Conservation (phyloP, 2,113 vertebrate genomes). For the Clarias batrachus region DNA sequence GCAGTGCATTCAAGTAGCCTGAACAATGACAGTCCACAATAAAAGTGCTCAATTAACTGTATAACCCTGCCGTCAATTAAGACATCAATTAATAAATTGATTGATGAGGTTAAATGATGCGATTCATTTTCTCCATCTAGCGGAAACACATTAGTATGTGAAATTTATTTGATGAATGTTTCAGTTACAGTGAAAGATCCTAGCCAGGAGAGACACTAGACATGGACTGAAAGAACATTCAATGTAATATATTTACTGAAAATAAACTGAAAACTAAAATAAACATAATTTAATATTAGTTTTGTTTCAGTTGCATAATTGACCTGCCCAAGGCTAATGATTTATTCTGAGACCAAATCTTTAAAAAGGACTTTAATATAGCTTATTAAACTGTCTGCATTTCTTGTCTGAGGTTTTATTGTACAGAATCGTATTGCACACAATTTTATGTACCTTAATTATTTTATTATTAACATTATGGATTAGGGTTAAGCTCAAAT, state of each 20-base stretch:
- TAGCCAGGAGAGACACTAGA: constrained; percentile 9
- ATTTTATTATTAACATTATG: constrained; percentile 36
- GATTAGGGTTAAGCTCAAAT: constrained; percentile 31
- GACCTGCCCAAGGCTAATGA: neutral
- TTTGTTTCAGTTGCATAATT: neutral
- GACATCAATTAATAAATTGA: constrained; percentile 92
- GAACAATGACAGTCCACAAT: constrained; percentile 79
- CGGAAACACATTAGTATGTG: constrained; percentile 80
- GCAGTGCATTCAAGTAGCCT: constrained; percentile 66
- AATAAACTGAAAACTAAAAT: neutral
- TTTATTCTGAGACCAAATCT: neutral
- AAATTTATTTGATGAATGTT: constrained; percentile 81
- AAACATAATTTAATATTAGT: neutral
- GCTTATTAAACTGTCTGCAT: neutral
- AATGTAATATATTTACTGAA: neutral
- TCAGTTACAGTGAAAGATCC: constrained; percentile 68
- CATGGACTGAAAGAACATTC: neutral
- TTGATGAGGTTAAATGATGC: constrained; percentile 91
- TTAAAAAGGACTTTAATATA: neutral
- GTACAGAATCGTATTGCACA: neutral
- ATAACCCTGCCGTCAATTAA: constrained; percentile 85
- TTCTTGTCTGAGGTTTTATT: neutral
- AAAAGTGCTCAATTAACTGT: constrained; percentile 93
- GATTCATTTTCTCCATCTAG: constrained; percentile 86
- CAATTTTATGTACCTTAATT: constrained; percentile 25